Conservation (phyloP, 1,140 invertebrate species). For the Penaeus japonicus region DNA sequence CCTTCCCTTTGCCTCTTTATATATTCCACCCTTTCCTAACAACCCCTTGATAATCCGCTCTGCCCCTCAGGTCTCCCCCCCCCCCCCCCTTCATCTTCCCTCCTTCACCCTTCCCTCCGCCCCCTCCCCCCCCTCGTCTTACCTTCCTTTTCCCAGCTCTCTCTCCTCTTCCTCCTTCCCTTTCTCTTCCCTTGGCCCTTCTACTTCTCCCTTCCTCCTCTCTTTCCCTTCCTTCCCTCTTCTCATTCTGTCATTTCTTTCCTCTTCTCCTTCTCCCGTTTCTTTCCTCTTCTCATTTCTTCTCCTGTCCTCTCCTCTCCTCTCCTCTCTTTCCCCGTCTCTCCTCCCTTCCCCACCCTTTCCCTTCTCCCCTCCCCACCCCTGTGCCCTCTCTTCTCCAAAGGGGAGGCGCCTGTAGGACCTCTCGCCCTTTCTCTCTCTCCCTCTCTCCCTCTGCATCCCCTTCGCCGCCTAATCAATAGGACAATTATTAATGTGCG, state of each 20-base stretch:
- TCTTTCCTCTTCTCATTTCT: neutral
- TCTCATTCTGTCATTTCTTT: neutral
- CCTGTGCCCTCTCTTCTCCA: neutral
- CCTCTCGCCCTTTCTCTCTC: neutral
- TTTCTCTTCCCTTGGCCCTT: neutral
- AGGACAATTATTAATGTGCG: conserved; percentile 32
- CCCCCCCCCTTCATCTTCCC: neutral
- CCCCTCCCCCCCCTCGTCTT: neutral
- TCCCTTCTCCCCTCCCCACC: neutral
- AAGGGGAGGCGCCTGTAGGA: neutral
- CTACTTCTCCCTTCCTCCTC: neutral
- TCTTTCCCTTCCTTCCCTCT: neutral
- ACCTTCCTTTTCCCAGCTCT: neutral
- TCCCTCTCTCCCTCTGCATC: neutral
- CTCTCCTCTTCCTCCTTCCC: neutral
- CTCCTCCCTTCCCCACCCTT: neutral
- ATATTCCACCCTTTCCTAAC: neutral
- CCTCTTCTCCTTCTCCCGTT: neutral
- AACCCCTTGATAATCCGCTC: neutral
- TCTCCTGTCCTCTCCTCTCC: neutral
- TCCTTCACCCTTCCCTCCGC: neutral
- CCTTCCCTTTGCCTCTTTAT: neutral
- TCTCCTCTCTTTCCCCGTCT: neutral
- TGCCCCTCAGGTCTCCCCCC: neutral
- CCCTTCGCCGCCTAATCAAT: conserved; percentile 2